Evolutionary conservation across 2,888 invertebrate species (phyloP), one percentile per base, ranked within the genome.

Genomic region (Andricus curvator): DNA sequence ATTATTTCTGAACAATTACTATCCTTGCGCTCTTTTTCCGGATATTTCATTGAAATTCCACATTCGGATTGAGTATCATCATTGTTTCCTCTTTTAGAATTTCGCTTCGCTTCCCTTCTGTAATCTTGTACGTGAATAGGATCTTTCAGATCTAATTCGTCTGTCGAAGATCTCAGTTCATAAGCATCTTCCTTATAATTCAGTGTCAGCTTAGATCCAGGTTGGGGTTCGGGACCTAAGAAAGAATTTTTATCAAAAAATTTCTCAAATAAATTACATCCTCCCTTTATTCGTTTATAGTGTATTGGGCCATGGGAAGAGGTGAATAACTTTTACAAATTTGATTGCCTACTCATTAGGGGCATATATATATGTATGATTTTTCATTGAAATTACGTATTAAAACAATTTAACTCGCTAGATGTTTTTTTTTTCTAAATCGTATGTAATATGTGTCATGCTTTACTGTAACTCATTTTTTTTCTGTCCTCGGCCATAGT

Each of bases 111-210:
- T 56, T 91, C 91, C 1, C 92, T 83, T 60, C 84, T 89, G 2
- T 90, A 85, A 83, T 92, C 92, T 81, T 92, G 92, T 81, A 90
- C 90, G 85, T 93, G 94, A 91, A 92, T 93, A 62, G 95, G 94
- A 92, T 97, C 97, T 89, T 97, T 95, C 90, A 97, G 96, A 87
- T 97, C 97, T 83, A 98, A 94, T 93, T 98, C 98, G 92, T 98
- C 98, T 20, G 97, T 98, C 83, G 97, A 97, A 80, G 97, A 97
- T 87, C 97, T 95, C 86, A 98, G 93, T 89, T 98, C 97, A 81
- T 96, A 94, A n/a, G 97, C 96, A 88, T 97, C 97, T 93, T 97
- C 97, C 90, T 96, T 93, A 86, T 93, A 93, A 51, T 92, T 92
- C 48, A 92, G 83, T n/a, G 89, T 89, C 56, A 92, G 83, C 82